These are phyloP conservation scores for Epirrhoe alternata DNA, from an alignment of 2,888 invertebrate genomes.

Conservation along the genomic window DNA sequence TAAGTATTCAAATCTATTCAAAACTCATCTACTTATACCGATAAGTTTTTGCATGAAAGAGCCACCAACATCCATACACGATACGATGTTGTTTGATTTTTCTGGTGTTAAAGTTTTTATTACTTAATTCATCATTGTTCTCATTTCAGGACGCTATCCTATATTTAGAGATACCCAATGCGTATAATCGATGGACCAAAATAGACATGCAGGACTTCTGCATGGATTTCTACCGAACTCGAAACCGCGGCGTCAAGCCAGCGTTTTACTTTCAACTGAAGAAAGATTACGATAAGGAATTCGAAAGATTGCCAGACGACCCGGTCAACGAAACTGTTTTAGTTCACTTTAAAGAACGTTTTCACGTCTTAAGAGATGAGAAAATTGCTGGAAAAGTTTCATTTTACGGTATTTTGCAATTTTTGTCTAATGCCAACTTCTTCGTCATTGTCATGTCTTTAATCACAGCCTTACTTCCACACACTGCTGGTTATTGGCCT, in stretches of 20 bases:
- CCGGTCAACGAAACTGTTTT: background rate
- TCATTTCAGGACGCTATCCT: constrained; percentile 46
- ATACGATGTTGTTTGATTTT: too few relatives aligned
- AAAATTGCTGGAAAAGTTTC: background rate
- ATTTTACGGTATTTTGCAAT: background rate
- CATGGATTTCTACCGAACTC: constrained; percentile 42
- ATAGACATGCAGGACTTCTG: constrained; percentile 43
- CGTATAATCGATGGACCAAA: constrained; percentile 47
- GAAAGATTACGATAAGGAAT: background rate
- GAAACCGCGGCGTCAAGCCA: background rate
- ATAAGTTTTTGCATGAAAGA: too few relatives aligned
- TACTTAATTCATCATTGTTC: constrained; percentile 2
- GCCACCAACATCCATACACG: too few relatives aligned
- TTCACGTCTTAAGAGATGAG: background rate
- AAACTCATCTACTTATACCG: too few relatives aligned
- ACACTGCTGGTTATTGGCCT: too few relatives aligned
- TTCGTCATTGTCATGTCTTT: too few relatives aligned
- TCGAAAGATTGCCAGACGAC: background rate
- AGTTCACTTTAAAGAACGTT: background rate
- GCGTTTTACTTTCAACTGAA: constrained; percentile 19
- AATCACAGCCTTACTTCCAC: too few relatives aligned
- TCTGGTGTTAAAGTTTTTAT: background rate
- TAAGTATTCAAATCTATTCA: too few relatives aligned
- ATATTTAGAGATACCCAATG: constrained; percentile 49
- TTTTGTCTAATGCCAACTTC: too few relatives aligned